Evolutionary conservation across 2,888 invertebrate genomes (phyloP).

Genomic region (Andrena flavipes): DNA sequence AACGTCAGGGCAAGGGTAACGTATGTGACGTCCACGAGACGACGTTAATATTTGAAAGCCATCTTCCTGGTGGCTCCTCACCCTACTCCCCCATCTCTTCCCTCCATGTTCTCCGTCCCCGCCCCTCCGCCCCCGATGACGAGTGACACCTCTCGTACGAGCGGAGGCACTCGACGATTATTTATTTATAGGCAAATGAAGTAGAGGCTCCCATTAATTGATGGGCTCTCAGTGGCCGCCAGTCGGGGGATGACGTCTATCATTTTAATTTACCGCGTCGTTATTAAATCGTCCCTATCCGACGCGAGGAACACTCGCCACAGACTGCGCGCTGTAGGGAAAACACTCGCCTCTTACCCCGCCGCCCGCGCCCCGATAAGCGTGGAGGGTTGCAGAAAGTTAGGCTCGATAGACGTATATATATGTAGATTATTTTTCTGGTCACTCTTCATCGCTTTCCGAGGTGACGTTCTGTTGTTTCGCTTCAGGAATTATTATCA

Average conservation of each 20-base stretch:
- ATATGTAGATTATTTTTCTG: conserved; percentile 15
- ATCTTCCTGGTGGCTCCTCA: conserved; percentile 70
- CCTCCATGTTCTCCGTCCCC: conserved; percentile 48
- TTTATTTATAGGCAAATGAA: conserved; percentile 69
- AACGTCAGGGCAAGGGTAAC: conserved; percentile 72
- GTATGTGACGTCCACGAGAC: conserved; percentile 80
- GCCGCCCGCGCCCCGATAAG: neutral
- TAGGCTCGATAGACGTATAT: conserved; percentile 32
- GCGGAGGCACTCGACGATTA: conserved; percentile 73
- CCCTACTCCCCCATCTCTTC: conserved; percentile 59
- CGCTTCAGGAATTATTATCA: conserved; percentile 49
- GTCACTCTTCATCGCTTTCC: conserved; percentile 46
- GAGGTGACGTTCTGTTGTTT: conserved; percentile 48
- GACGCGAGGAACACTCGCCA: conserved; percentile 53
- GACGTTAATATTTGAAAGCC: conserved; percentile 81
- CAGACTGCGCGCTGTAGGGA: conserved; percentile 44
- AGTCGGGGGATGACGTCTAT: conserved; percentile 80
- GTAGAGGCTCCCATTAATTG: conserved; percentile 78
- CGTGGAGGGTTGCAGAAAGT: conserved; percentile 29
- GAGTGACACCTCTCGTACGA: conserved; percentile 76
- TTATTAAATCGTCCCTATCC: conserved; percentile 77
- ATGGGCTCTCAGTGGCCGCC: conserved; percentile 82
- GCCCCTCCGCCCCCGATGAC: conserved; percentile 64
- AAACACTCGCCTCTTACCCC: conserved; percentile 29
- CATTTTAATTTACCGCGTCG: conserved; percentile 82